Base-by-base conservation (phyloP, 2,888 invertebrate species). In the Eupithecia inturbata region DNA sequence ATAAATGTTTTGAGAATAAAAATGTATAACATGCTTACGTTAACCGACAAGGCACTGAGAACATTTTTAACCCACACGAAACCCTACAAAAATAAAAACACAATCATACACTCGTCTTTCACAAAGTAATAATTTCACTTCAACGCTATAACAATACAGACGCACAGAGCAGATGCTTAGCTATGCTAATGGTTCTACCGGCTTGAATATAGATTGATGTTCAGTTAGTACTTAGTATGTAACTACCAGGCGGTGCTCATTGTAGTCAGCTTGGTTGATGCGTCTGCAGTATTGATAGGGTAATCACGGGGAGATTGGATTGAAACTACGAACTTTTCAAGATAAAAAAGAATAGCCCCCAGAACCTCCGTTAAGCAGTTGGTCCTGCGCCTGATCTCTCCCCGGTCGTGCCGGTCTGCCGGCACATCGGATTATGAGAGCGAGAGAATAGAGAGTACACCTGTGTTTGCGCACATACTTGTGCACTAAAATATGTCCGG, bases 201-300 rank as follows among this genome's bases (percentile, higher is more conserved):
- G 81, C 83, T 82, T 85, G 85, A 85, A 87, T 85, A 86, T 83
- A 88, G 84, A 88, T 87, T 84, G 84, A 83, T 82, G 79, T 73
- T 78, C 76, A 73, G 73, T 67, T 64, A 76, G 75, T 73, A 73
- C 73, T 76, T 68, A 71, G 76, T 73, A 71, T 71, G 72, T 73
- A 68, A 70, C 22, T 26, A 12, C 70, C 57, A 64, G 68, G 73
- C 76, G 66, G 76, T 73, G 73, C 71, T 76, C 71, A 73, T 76
- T 76, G 73, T 71, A 73, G 73, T 68, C 70, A 49, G 72, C 76
- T 68, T 53, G 71, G 60, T 67, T 68, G 68, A 71, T 68, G 70
- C 72, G 71, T 62, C 41, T 73, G 73, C 68, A 73, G 33, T 69
- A 73, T 73, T 71, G 26, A 71, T 73, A 45, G 41, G 60, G 41